Percentiles rank a stretch among this genome's conserved stretches.
Evolutionary conservation across 2,888 invertebrate genomes (phyloP).

Genomic region (Oscheius sp.): DNA sequence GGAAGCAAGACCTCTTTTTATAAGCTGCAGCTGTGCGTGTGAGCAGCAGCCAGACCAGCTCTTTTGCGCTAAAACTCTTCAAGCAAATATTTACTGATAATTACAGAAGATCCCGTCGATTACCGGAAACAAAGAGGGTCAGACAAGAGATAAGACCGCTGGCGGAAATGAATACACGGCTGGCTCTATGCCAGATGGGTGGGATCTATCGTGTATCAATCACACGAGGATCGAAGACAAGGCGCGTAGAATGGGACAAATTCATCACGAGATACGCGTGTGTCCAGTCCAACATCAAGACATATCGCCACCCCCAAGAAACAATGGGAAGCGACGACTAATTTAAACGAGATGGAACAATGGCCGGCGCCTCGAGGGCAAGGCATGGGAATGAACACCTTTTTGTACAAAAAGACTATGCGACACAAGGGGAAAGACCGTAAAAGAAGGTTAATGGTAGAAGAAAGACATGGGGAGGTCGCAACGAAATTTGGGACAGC

Average conservation of each 20-base stretch:
- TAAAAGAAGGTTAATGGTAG: neutral
- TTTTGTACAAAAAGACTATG: slow-evolving; percentile 13
- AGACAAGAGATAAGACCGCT: neutral
- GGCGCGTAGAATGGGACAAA: slow-evolving; percentile 28
- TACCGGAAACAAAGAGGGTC: neutral
- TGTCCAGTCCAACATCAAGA: slow-evolving; percentile 29
- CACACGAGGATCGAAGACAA: slow-evolving; percentile 16
- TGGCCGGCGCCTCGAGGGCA: neutral
- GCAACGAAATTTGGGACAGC: too few species aligned
- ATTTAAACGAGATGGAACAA: slow-evolving; percentile 23
- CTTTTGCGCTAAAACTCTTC: slow-evolving; percentile 21
- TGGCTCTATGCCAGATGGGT: neutral
- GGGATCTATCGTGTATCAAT: slow-evolving; percentile 17
- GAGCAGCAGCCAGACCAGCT: slow-evolving; percentile 20
- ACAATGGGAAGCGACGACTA: slow-evolving; percentile 25
- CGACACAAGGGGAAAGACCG: neutral
- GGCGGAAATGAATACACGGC: neutral
- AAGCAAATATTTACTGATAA: slow-evolving; percentile 32
- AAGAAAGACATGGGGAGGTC: too few species aligned
- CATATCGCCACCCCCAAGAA: slow-evolving; percentile 18
- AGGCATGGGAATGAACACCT: slow-evolving; percentile 16
- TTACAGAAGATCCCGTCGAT: slow-evolving; percentile 4
- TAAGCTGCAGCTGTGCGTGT: slow-evolving; percentile 23
- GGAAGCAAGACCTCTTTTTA: neutral
- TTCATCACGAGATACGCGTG: slow-evolving; percentile 22